These are phyloP conservation scores for Aethes cnicana DNA, from an alignment of 2,888 invertebrate species.

Conservation along the genomic window DNA sequence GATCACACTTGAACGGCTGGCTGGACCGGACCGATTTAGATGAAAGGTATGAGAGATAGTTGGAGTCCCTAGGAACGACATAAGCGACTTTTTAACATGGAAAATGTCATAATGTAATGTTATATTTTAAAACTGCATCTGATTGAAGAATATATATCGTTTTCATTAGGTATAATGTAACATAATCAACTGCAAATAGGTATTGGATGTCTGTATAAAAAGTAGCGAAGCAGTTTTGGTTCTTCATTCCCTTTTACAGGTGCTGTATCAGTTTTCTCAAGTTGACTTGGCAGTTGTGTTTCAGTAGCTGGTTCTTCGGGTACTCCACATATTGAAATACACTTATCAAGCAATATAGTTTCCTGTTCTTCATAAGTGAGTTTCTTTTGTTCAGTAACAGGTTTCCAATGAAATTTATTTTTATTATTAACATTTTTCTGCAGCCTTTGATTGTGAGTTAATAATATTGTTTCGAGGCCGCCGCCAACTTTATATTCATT, in stretches of 20 bases:
- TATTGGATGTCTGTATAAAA: slow-evolving; percentile 38
- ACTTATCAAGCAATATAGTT: slow-evolving; percentile 46
- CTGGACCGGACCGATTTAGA: no score
- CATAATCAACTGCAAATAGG: slow-evolving; percentile 32
- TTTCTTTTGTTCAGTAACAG: slow-evolving; percentile 36
- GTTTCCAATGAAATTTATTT: slow-evolving; percentile 49
- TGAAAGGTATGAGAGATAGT: no score
- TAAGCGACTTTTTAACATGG: no score
- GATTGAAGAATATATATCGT: no score
- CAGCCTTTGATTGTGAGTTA: slow-evolving; percentile 58
- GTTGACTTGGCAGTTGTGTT: background rate
- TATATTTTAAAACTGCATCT: no score
- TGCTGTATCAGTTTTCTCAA: background rate
- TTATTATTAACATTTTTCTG: slow-evolving; percentile 52
- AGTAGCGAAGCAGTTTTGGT: slow-evolving; percentile 46
- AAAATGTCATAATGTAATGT: no score
- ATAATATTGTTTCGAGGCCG: slow-evolving; percentile 59
- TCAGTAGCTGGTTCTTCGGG: slow-evolving; percentile 31
- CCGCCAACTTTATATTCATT: slow-evolving; percentile 53
- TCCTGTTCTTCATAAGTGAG: slow-evolving; percentile 51
- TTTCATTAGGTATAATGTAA: no score
- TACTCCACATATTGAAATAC: slow-evolving; percentile 52
- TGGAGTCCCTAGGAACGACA: no score
- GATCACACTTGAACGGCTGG: no score
- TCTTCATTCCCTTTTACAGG: slow-evolving; percentile 2